Base-by-base conservation (phyloP, 2,113 vertebrate genomes). In the Cryptoleucopteryx plumbea region DNA sequence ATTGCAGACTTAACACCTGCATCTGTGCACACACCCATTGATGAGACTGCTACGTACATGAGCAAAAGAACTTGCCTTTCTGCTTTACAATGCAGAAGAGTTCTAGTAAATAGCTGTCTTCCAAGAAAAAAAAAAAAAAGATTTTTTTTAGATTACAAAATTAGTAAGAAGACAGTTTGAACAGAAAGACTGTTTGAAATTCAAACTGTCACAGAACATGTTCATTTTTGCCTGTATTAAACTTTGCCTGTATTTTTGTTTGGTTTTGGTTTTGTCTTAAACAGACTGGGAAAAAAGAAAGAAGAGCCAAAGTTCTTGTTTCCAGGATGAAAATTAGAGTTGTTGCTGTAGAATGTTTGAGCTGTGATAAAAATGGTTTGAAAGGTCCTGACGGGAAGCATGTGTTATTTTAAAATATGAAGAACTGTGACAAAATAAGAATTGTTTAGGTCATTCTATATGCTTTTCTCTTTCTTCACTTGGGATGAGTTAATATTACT, bases 391-490 rank as follows among this genome's bases (percentile, higher is more conserved):
- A 88, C 85, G 65, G 86, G 47, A 85, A 80, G 23, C 47, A 43
- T 47, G 11, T 66, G 63, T 91, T 70, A 7, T n/a, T 95, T 92
- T 88, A 91, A 96, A 96, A 59, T 55, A 43, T 72, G 72, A 55
- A 50, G 83, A 73, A 75, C 86, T 96, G 31, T 71, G 38, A 90
- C 81, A 79, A 83, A 93, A 65, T 82, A 68, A 68, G 72, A 92
- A 88, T 84, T 94, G n/a, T 93, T 94, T 90, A 59, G 78, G 48
- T 93, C 95, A 94, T 92, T 88, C 50, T 91, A 38, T 91, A 32
- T 67, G 58, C 71, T 55, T 75, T 58, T 95, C 89, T 89, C 67
- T 87, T 59, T 73, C 9, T 66, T 52, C 94, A 79, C 82, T 42
- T 62, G 79, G 55, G 71, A 94, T 79, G 38, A 45, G 55, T 96